Conservation (phyloP, 2,888 invertebrate genomes). For the Lampropteryx suffumata region DNA sequence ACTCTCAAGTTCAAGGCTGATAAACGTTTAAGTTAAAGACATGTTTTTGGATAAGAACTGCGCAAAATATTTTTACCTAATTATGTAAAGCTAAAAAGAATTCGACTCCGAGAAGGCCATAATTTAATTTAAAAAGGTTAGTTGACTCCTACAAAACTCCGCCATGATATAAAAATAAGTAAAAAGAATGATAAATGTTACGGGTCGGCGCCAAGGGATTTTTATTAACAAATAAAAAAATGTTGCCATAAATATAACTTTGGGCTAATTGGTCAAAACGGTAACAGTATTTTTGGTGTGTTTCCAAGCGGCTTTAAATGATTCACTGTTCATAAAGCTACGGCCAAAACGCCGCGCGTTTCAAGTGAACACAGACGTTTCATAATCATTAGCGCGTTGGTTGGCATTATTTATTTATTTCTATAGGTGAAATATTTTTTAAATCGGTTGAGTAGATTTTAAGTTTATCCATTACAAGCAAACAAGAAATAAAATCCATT, state of each 20-base stretch:
- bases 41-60: background rate
- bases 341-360: no score
- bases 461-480: no score
- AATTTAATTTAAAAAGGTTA: slow-evolving; percentile 22
- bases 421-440: no score
- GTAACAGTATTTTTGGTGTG: slow-evolving; percentile 17
- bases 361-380: no score
- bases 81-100: slow-evolving; percentile 7
- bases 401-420: no score
- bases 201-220: slow-evolving; percentile 4
- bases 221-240: slow-evolving; percentile 16
- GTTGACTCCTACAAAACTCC: slow-evolving; percentile 2
- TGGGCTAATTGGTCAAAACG: slow-evolving; percentile 29
- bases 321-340: no score
- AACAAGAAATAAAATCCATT: no score
- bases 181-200: slow-evolving; percentile 28
- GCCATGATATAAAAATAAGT: background rate
- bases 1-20: background rate
- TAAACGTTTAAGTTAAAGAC: no score
- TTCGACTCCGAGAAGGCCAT: slow-evolving; percentile 1
- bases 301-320: background rate
- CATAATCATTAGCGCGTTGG: no score
- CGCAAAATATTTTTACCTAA: slow-evolving; percentile 5
- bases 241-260: slow-evolving; percentile 29
- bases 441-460: no score